Conservation (phyloP, 2,113 vertebrate species). For the Melanerpes formicivorus region DNA sequence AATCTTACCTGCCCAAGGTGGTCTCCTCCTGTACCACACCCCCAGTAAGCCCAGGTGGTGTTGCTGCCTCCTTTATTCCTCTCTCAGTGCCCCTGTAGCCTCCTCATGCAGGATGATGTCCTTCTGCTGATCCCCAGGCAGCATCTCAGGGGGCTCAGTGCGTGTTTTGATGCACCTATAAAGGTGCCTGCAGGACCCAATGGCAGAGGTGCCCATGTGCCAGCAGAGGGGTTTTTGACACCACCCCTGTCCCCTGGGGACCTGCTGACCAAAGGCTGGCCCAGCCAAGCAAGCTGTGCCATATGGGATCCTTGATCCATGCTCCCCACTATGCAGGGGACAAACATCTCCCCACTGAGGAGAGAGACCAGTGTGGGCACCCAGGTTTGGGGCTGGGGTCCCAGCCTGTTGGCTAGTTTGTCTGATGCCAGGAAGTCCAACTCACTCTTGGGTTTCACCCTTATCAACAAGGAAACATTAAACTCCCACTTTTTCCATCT, state of each 20-base stretch:
- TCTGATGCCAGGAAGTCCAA: background rate
- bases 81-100: background rate
- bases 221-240: background rate
- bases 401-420: background rate
- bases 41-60: background rate
- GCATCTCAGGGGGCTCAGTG: background rate
- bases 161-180: background rate
- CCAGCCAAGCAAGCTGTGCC: fast-evolving
- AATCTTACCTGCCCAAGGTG: background rate
- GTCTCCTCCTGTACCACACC: background rate
- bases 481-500: background rate
- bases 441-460: background rate
- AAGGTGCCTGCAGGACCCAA: fast-evolving
- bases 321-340: background rate
- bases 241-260: background rate
- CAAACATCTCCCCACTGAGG: background rate
- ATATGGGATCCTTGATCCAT: background rate
- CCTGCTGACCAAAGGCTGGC: background rate
- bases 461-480: background rate
- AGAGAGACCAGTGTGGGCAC: background rate
- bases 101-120: background rate
- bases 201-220: background rate
- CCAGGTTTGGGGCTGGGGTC: background rate
- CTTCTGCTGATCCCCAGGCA: background rate
- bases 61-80: background rate